Percentiles rank a stretch among this genome's conserved stretches.
These are phyloP conservation scores for Eucera pruinosa DNA, from an alignment of 2,888 invertebrate genomes.

Conservation along the genomic window DNA sequence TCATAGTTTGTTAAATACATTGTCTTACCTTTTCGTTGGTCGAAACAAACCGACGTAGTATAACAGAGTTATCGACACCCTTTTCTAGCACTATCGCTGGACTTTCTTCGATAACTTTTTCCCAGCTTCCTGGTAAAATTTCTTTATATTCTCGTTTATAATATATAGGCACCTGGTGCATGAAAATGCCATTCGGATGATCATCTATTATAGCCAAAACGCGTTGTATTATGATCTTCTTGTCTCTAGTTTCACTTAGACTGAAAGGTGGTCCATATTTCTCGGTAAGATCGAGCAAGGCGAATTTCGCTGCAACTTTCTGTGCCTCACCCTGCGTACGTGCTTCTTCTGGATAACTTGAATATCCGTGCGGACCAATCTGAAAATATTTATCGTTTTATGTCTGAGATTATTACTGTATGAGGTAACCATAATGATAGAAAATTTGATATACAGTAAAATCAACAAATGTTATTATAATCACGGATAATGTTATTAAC, in stretches of 20 bases:
- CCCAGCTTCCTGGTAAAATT: slow-evolving; percentile 89
- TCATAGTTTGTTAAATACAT: not conserved
- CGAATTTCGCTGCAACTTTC: slow-evolving; percentile 82
- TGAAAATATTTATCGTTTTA: slow-evolving; percentile 18
- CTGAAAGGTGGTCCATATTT: slow-evolving; percentile 77
- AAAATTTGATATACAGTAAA: not conserved
- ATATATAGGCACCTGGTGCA: slow-evolving; percentile 84
- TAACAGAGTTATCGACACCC: slow-evolving; percentile 85
- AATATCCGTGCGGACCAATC: slow-evolving; percentile 54
- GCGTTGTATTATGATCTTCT: slow-evolving; percentile 76
- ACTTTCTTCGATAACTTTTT: slow-evolving; percentile 87
- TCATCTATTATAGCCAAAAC: slow-evolving; percentile 83
- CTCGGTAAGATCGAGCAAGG: slow-evolving; percentile 80
- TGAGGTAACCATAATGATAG: no score
- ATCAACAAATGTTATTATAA: no score
- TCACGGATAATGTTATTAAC: no score
- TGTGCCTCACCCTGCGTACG: slow-evolving; percentile 81
- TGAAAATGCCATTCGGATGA: slow-evolving; percentile 85
- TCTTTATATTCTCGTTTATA: slow-evolving; percentile 88
- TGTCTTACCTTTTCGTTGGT: slow-evolving; percentile 59
- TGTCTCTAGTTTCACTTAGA: slow-evolving; percentile 67
- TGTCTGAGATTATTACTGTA: not conserved
- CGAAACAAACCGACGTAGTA: slow-evolving; percentile 78
- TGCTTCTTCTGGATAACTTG: slow-evolving; percentile 85
- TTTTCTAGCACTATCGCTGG: slow-evolving; percentile 86